Conservation (phyloP, 35 echinoderm and acorn worm species). For the Apostichopus parvimensis region DNA sequence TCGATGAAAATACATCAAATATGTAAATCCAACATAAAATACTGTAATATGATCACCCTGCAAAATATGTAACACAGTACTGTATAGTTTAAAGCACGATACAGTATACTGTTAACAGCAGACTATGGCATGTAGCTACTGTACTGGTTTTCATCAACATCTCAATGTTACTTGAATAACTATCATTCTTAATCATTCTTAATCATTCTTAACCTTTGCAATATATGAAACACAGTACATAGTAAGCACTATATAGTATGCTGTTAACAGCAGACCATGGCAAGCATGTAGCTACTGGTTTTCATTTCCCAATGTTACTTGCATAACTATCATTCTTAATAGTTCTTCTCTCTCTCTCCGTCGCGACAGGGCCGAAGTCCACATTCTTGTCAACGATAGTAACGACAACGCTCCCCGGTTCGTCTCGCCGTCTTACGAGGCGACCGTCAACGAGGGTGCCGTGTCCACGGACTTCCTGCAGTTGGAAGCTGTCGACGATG, state of each 20-base stretch:
- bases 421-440: conserved; percentile 70
- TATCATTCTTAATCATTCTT: too few species aligned
- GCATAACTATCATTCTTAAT: background rate
- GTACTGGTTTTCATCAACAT: too few species aligned
- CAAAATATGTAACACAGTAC: too few species aligned
- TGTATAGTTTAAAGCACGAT: too few species aligned
- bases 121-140: too few species aligned
- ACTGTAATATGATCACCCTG: too few species aligned
- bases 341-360: background rate
- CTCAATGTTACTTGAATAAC: too few species aligned
- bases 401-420: conserved; percentile 93
- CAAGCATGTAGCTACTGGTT: background rate
- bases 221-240: background rate
- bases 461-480: conserved; percentile 73
- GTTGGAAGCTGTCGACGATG: conserved; percentile 84
- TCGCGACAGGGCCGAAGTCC: conserved; percentile 77
- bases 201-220: background rate
- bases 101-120: too few species aligned
- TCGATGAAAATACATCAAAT: too few species aligned
- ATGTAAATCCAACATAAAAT: too few species aligned
- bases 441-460: conserved; percentile 73
- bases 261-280: background rate
- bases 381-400: conserved; percentile 87
- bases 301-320: too few species aligned
- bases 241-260: background rate